Base-by-base conservation (phyloP, 2,888 invertebrate species). In the Allygus modestus region DNA sequence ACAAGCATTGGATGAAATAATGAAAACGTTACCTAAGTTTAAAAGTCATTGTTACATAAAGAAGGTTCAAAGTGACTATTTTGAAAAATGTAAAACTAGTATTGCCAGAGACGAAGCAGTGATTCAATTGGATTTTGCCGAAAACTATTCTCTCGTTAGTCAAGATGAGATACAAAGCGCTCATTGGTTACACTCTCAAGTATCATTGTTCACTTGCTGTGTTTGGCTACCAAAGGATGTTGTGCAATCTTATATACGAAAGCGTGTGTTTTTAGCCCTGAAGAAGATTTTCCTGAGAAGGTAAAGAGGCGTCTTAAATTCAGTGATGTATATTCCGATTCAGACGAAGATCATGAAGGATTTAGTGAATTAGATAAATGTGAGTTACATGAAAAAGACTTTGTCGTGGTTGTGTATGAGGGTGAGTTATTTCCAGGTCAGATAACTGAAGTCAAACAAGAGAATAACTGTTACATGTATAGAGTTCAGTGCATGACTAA, bases 111-210 rank as follows among this genome's bases (percentile, higher is more conserved):
- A 41, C 17, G 41, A 41, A 75, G 37, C 37, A 23, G 75, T 20
- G 20, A 41, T 75, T 33, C 33, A 61, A 23, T 46, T 51, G 23
- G 41, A 43, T 51, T 79, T 79, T 51, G 79, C 51, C 5, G 79
- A 79, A 46, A 79, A 79, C 15, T 79, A 79, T 23, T 43, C 43
- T 28, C 5, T 43, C 23, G 51, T 51, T 79, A 46, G 5, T 43
- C 79, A 79, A 79, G 79, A 79, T 23, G 79, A 79, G 26, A 79
- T 79, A 5, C 79, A 79, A 26, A 12, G 2, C 2, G 79, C 51
- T 20, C 79, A 79, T 79, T 79, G 51, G 79, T 41, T 11, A 12
- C 75, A 75, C n/a, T 41, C 37, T 7, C 75, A 75, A 75, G n/a
- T 75, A 41, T 20, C 41, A 41, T 41, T 75, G 41, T 69, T 69